Base-by-base conservation (phyloP, 1,140 invertebrate species). In the Zaprionus nigranus region DNA sequence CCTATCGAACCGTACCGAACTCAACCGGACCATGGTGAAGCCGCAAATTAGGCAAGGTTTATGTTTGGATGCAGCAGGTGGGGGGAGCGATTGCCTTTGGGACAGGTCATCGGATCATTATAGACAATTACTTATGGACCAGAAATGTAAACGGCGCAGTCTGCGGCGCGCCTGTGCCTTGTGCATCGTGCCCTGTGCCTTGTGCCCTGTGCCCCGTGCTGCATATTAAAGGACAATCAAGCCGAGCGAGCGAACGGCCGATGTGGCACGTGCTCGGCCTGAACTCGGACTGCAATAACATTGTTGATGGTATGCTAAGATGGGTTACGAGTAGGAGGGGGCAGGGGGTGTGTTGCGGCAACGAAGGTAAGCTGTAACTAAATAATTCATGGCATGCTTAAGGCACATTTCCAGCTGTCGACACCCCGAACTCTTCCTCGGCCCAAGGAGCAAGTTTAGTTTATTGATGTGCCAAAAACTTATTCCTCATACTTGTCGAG, bases 351-450 rank as follows among this genome's bases (percentile, higher is more conserved):
- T 22, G 17, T 11, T 40, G 38, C n/a, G 46, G 46, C 46, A 51
- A 24, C 20, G 20, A 51, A 51, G 17, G 46, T 20, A 51, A 51
- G 46, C 40, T 46, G 46, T 51, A 51, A 30, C 22, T 73, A 73
- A 73, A 73, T 73, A 73, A 73, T 73, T 72, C 61, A 72, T 72
- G 51, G 61, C 61, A 49, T 72, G 61, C 61, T 72, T 72, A 72
- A 72, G 49, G 61, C 53, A 34, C 69, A 58, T 65, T 65, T 65
- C 53, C 69, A 72, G 38, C 69, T 72, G 69, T 65, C 54, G 61
- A 30, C 40, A 40, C 61, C 69, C 46, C 20, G 12, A 24, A 51
- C 46, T 13, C 46, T 3, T 2, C 11, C 46, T 22, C 46, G 20
- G 20, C 12, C 22, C 46, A 51, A 22, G 46, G 46, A 51, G 46